Evolutionary conservation across 2,888 invertebrate genomes (phyloP), one percentile per base, ranked within the genome.

Genomic region (Meteorus cinctellus): DNA sequence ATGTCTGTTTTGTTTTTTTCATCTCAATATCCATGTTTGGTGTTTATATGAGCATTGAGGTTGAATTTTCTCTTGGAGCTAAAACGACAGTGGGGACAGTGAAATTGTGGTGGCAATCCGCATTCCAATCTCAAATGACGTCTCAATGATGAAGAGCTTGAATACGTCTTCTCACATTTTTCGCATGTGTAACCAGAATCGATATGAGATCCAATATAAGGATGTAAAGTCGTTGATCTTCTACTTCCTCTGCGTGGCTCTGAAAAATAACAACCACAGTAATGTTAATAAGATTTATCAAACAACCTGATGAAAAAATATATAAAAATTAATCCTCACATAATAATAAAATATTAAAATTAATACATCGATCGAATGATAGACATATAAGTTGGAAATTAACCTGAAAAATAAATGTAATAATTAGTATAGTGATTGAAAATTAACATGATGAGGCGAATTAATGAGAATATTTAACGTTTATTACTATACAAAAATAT

Each of bases 121-220:
- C 90, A 90, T 80, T 90, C 90, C 74, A 87, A 84, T 76, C 86
- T 86, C 75, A 88, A 79, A 80, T 90, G 90, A 48, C 89, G 86
- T 34, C 84, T 82, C 60, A 90, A 87, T 71, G 93, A 92, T 1
- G 92, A 91, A 80, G 92, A 91, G 77, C 92, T 91, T 78, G 92
- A 90, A 85, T 93, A 93, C 78, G 91, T 91, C 89, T 92, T 92
- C 82, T 90, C 90, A 82, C 93, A 93, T 68, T 91, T 90, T 77
- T 87, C 88, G 84, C 93, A 93, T 0, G 81, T 82, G 62, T 81
- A 86, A 78, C 71, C 77, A 55, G 71, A 60, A 72, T 41, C 76
- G 59, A 36, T 69, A 36, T 36, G 76, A 60, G 34, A 29, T 65
- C 45, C 72, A 16, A 19, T 41, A 36, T 14, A 59, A 14, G 41